phyloP scores from a whole-genome alignment of 2,888 invertebrate genomes.

The Lithophane semibrunnea region DNA sequence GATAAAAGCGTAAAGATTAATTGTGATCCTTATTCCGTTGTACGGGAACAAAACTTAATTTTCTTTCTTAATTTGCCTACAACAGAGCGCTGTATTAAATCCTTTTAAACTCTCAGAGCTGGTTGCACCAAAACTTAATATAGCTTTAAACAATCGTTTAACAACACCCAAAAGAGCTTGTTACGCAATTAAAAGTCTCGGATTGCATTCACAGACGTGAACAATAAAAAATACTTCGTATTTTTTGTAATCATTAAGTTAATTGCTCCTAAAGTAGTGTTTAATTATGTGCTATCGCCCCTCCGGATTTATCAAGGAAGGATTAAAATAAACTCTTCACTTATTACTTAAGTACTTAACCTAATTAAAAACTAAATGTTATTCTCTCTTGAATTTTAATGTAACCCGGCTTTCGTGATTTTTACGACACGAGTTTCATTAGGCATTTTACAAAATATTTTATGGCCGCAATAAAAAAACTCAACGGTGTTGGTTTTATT shows the following conservation, averaged over 20 bases:
- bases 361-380: conserved; percentile 62
- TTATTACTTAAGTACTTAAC: conserved; percentile 60
- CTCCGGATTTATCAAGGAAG: conserved; percentile 46
- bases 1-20: conserved; percentile 82
- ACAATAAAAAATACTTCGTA: conserved; percentile 20
- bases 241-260: conserved; percentile 43
- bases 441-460: conserved; percentile 56
- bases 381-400: conserved; percentile 44
- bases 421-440: conserved; percentile 50
- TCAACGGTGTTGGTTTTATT: conserved; percentile 37
- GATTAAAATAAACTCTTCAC: conserved; percentile 53
- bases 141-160: conserved; percentile 44
- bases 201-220: conserved; percentile 14
- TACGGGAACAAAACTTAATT: conserved; percentile 85
- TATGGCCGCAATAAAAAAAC: conserved; percentile 48
- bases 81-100: conserved; percentile 80
- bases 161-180: conserved; percentile 24
- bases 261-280: conserved; percentile 47
- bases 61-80: conserved; percentile 84
- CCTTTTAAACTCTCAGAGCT: conserved; percentile 73
- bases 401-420: conserved; percentile 44
- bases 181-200: conserved; percentile 22
- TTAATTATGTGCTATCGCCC: conserved; percentile 47
- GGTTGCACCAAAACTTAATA: conserved; percentile 59
- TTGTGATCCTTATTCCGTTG: conserved; percentile 84